Conservation (phyloP, 2,797 vertebrate genomes). For the Chrosomus eos region DNA sequence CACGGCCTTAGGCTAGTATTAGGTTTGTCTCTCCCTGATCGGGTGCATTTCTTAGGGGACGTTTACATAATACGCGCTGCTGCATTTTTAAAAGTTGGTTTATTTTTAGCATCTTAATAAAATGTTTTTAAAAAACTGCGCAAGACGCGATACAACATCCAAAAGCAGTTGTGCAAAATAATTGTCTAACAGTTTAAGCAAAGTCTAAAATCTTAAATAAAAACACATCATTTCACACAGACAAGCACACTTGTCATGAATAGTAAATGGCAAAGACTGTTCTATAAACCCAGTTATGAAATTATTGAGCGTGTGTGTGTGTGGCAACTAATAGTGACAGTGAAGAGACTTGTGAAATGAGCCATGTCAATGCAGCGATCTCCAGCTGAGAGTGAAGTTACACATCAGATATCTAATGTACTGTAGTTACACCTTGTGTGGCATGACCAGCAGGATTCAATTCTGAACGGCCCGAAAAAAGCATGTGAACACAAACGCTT, state of each 20-base stretch:
- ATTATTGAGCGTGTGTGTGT: neutral
- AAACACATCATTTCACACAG: neutral
- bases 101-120: neutral
- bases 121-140: neutral
- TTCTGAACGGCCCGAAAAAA: neutral
- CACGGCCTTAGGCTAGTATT: neutral
- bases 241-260: slow-evolving; percentile 7
- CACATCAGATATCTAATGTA: slow-evolving; percentile 12
- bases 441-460: neutral
- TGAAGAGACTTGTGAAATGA: slow-evolving; percentile 29
- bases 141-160: neutral
- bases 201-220: neutral
- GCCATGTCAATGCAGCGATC: slow-evolving; percentile 18
- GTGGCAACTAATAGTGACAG: neutral
- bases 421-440: slow-evolving; percentile 4
- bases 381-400: slow-evolving; percentile 31
- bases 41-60: neutral
- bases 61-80: neutral
- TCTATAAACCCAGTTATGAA: slow-evolving; percentile 22
- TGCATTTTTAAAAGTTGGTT: neutral
- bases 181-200: neutral
- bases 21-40: too few species aligned
- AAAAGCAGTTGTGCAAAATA: neutral
- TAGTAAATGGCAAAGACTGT: neutral
- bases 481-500: neutral